Conservation (phyloP, 1,140 invertebrate species). For the Penaeus vannamei region DNA sequence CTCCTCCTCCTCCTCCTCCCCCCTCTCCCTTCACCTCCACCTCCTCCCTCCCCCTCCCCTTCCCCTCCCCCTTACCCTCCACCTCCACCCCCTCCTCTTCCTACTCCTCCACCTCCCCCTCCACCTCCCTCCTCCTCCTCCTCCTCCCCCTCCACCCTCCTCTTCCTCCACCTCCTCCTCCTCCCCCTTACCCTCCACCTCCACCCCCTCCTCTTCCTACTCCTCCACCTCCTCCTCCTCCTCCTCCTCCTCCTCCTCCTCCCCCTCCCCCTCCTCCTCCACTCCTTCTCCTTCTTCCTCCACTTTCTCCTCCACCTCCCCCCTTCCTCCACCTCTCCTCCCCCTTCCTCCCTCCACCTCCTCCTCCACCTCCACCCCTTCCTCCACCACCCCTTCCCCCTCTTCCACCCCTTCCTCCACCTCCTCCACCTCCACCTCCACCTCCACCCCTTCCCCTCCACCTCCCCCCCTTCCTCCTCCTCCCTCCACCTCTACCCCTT, state of each 20-base stretch:
- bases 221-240: too few relatives aligned
- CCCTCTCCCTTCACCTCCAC: not conserved
- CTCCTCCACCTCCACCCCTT: not conserved
- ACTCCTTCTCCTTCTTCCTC: too few relatives aligned
- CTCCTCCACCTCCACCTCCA: too few relatives aligned
- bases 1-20: too few relatives aligned
- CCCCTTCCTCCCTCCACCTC: not conserved
- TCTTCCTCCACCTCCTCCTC: not conserved
- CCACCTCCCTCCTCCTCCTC: too few relatives aligned
- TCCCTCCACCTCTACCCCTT: not conserved
- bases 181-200: not conserved
- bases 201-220: not conserved
- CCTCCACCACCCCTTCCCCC: not conserved
- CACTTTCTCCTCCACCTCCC: too few relatives aligned
- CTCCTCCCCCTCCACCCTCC: not conserved
- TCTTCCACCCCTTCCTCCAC: not conserved
- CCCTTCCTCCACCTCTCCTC: too few relatives aligned
- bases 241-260: not conserved
- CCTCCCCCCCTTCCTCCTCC: not conserved
- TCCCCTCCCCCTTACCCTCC: constrained; percentile 2
- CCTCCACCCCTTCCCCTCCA: not conserved
- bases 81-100: too few relatives aligned
- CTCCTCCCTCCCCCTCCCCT: constrained; percentile 9
- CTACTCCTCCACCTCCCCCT: not conserved
- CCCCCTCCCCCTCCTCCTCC: constrained; percentile 9